Percentiles rank a stretch among this genome's conserved stretches.
Conservation (phyloP, 1,140 invertebrate species). For the Galendromus occidentalis region DNA sequence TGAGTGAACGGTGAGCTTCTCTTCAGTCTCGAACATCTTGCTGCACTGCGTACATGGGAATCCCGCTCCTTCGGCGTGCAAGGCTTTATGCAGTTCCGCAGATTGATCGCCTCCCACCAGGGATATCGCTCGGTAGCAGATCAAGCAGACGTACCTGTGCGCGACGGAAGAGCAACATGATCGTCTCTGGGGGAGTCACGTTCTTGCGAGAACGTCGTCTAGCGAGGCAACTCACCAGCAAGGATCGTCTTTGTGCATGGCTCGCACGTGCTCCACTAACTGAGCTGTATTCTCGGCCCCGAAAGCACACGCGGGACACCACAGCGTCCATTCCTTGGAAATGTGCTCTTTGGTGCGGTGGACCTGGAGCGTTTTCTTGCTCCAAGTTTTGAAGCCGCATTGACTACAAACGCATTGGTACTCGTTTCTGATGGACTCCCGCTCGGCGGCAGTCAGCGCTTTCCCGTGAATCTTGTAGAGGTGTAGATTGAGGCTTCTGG, state of each 20-base stretch:
- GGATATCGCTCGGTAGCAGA: background rate
- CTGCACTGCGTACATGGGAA: background rate
- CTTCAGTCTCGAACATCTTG: background rate
- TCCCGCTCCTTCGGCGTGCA: background rate
- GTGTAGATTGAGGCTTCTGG: background rate
- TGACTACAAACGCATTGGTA: background rate
- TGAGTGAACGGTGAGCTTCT: background rate
- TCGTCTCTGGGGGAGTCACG: no score
- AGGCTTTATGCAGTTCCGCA: background rate
- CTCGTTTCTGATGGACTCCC: background rate
- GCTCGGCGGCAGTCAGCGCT: background rate
- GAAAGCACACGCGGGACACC: background rate
- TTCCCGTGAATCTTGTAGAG: background rate
- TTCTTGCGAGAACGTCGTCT: no score
- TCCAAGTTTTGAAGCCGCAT: background rate
- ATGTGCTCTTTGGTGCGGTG: background rate
- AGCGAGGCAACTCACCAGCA: background rate
- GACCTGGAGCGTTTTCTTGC: conserved; percentile 6
- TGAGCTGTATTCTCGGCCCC: background rate
- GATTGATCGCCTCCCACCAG: background rate
- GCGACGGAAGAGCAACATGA: no score
- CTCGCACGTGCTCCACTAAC: background rate
- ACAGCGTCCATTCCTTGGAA: background rate
- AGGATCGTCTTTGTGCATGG: background rate
- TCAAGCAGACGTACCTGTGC: background rate